Percentiles rank a stretch among this genome's conserved stretches.
Conservation (phyloP, 35 echinoderm and acorn worm species). For the Strongylocentrotus purpuratus region DNA sequence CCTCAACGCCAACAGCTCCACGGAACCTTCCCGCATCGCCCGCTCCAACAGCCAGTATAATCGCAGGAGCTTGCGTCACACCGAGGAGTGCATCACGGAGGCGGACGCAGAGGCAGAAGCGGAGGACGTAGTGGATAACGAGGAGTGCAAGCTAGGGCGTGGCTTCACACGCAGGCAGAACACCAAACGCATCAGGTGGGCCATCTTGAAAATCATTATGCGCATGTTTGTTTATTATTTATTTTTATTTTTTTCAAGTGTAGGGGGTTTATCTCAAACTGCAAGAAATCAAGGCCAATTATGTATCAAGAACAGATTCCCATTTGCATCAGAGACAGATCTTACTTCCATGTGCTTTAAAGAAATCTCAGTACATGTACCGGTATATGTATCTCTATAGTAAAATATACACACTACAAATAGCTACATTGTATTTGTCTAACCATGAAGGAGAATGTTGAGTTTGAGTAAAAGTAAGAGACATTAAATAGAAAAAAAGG, state of each 20-base stretch:
- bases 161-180: conserved; percentile 76
- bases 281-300: too few species aligned
- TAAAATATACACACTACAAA: too few species aligned
- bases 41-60: conserved; percentile 61
- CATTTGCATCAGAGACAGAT: too few species aligned
- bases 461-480: too few species aligned
- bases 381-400: too few species aligned
- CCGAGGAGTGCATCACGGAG: conserved; percentile 69
- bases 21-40: conserved; percentile 55
- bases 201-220: too few species aligned
- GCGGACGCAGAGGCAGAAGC: conserved; percentile 73
- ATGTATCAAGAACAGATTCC: too few species aligned
- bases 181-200: conserved; percentile 69
- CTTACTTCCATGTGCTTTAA: too few species aligned
- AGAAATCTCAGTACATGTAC: too few species aligned
- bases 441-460: too few species aligned
- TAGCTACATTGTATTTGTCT: too few species aligned
- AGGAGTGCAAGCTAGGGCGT: conserved; percentile 50
- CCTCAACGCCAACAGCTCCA: conserved; percentile 53
- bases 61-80: conserved; percentile 48
- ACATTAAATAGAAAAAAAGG: too few species aligned
- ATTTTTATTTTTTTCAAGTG: not conserved
- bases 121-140: conserved; percentile 48
- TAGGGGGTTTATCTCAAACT: not conserved
- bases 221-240: not conserved